Evolutionary conservation across 2,113 vertebrate genomes (phyloP).

Genomic region (Campylorhamphus procurvoides): DNA sequence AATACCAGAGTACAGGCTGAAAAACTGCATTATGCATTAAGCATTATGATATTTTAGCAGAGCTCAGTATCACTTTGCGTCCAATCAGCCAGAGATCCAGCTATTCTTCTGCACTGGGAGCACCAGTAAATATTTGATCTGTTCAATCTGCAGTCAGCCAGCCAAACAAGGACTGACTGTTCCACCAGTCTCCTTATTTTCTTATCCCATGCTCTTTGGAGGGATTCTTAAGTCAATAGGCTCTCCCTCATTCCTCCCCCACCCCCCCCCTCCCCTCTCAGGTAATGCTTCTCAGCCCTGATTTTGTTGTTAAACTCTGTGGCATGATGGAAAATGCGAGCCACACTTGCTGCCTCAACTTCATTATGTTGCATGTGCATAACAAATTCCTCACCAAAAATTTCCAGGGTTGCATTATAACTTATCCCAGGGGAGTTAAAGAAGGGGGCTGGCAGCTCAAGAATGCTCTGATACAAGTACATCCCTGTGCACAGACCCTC

Average conservation of each 20-base stretch:
- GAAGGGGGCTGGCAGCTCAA: neutral
- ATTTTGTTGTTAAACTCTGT: neutral
- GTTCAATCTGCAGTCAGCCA: constrained; percentile 25
- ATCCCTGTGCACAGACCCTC: neutral
- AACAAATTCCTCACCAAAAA: neutral
- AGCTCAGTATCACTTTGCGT: neutral
- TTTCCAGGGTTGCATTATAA: neutral
- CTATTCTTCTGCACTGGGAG: constrained; percentile 15
- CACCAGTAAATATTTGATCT: constrained; percentile 61
- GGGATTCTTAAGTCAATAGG: constrained; percentile 37
- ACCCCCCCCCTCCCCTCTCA: neutral
- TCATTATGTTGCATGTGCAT: neutral
- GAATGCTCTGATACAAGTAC: neutral
- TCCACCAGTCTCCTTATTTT: constrained; percentile 42
- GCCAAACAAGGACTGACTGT: constrained; percentile 41
- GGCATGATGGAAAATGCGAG: neutral
- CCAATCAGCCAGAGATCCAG: constrained; percentile 40
- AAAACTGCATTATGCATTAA: constrained; percentile 43
- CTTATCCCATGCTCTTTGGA: constrained; percentile 49
- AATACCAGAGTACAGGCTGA: neutral
- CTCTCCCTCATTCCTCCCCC: neutral
- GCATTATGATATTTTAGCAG: constrained; percentile 45
- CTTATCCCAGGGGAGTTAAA: neutral
- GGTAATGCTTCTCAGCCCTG: neutral
- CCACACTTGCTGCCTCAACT: neutral